Base-by-base conservation (phyloP, 1,140 invertebrate genomes). In the Drosophila kohkoa region DNA sequence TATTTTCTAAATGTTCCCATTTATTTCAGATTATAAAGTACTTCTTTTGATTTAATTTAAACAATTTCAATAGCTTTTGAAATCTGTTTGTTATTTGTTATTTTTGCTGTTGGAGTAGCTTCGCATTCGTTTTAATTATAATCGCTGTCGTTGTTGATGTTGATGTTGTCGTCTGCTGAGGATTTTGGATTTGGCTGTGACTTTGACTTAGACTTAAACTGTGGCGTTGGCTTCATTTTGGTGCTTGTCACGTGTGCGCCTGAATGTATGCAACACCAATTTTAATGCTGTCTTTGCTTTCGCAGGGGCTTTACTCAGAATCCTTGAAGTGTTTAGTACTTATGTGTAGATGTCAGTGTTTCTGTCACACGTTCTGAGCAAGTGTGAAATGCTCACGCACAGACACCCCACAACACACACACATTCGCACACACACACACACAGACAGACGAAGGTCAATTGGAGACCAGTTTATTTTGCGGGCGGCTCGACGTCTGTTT, bases 161-260 rank as follows among this genome's bases (percentile, higher is more conserved):
- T 51, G 62, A 5, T 41, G 4, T 20, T 28, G 48, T 25, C 20
- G 20, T 25, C n/a, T 51, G 1, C 5, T 35, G 13, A 15, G 30
- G 1, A 32, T n/a, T 48, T 5, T 15, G 30, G 30, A 32, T 32
- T 32, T 32, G 5, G 6, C 20, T 3, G 25, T 7, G 16, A 13
- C 20, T 25, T 25, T 25, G 20, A 25, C 20, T 25, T 25, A 25
- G 20, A 25, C 20, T 25, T 25, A 25, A 25, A 25, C 20, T 25
- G 20, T 25, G 20, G 20, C 0, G 20, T 32, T 51, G 51, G 28
- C 57, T 46, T 46, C 75, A 41, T 71, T 71, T 58, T 62, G 54
- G 60, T 82, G 75, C 79, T 38, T 52, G 79, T 72, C 81, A 83
- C 77, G 68, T 80, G 73, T 54, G 45, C 81, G 73, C 77, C 81